Base-by-base conservation (phyloP, 2,113 vertebrate species). In the Mus pahari region DNA sequence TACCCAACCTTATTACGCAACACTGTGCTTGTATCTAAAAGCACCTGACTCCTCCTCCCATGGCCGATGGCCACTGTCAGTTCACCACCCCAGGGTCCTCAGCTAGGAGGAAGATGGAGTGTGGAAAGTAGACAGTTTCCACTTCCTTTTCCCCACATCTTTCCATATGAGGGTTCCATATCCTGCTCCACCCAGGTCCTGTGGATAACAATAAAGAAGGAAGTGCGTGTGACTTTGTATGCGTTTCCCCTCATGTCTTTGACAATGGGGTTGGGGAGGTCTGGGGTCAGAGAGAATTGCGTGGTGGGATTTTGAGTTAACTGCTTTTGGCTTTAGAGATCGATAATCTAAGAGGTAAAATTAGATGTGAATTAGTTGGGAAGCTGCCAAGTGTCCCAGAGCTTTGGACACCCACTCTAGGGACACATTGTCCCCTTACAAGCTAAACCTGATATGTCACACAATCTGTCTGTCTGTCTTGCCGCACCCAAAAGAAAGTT, bases 1-100 rank as follows among this genome's bases (percentile, higher is more conserved):
- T 99, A 94, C 99, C 99, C 87, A 99, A 99, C 96, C 99, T 99
- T 26, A 99, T 99, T 89, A 99, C 99, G 0, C 99, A 99, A 84
- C 99, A 99, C 94, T 99, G 99, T 22, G 98, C 98, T 42, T 99
- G 99, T 22, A 98, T 99, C 86, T 99, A 97, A 98, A 42, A 33
- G 75, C 20, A 3, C 16, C 62, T 39, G 45, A 39, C 66, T 70
- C 60, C 39, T 70, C 60, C 39, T 42, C 55, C 42, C 33, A 8
- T 4, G 45, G 55, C 79, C 28, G 42, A 68, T 53, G 79, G 28
- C 48, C 3, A 1, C 81, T 13, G 14, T 8, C 55, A 39, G 42
- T 33, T n/a, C 24, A 7, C 42, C 73, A 75, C 24, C 19, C 3
- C 7, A 1, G 11, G 28, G 12, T 45, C 45, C 4, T 62, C 82